Conservation (phyloP, 2,797 vertebrate species). For the Acridotheres tristis region DNA sequence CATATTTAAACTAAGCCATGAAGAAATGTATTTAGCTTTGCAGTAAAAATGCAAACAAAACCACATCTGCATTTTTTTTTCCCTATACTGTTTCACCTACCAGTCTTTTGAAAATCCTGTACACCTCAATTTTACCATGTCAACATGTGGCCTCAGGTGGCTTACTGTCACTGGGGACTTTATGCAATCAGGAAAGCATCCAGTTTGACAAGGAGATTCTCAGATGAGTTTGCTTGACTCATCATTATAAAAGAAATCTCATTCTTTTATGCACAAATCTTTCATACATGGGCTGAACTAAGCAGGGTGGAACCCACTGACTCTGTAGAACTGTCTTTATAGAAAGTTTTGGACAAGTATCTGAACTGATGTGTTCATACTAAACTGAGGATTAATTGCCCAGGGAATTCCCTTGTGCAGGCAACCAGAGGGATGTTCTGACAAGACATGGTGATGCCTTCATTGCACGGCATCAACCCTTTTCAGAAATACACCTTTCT, state of each 20-base stretch:
- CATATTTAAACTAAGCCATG: not conserved
- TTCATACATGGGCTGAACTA: not conserved
- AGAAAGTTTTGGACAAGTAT: not conserved
- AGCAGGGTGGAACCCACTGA: not conserved
- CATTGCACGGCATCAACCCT: not conserved
- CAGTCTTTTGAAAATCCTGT: not conserved
- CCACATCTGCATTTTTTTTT: not conserved
- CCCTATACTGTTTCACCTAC: not conserved
- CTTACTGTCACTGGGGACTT: not conserved
- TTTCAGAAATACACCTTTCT: not conserved
- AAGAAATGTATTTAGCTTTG: not conserved
- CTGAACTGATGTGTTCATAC: not conserved
- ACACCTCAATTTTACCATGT: not conserved
- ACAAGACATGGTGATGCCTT: not conserved
- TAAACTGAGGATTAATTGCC: not conserved
- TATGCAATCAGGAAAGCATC: not conserved
- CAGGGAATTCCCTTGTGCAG: not conserved
- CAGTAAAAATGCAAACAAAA: not conserved
- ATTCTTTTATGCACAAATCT: not conserved
- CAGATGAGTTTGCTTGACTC: not conserved
- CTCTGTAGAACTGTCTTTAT: not conserved
- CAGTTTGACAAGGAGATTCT: not conserved
- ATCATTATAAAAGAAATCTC: not conserved
- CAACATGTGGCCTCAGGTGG: not conserved
- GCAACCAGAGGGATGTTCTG: not conserved